Conservation (phyloP, 2,113 vertebrate species). For the Ptyas mucosa region DNA sequence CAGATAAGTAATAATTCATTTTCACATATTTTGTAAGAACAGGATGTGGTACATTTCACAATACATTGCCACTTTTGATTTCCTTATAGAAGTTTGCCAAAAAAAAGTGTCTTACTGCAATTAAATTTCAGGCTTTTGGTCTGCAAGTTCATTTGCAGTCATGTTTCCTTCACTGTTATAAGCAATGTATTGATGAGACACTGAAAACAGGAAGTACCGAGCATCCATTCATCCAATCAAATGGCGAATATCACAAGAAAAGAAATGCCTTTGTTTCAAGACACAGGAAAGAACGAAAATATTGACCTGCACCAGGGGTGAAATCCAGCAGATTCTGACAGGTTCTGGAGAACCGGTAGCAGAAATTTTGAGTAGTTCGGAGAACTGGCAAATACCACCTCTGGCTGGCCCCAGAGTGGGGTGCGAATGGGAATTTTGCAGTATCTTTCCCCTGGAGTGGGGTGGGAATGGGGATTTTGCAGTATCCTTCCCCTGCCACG, state of each 20-base stretch:
- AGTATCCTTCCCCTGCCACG: too few species aligned
- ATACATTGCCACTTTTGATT: constrained; percentile 19
- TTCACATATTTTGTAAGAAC: constrained; percentile 6
- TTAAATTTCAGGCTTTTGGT: constrained; percentile 23
- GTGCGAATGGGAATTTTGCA: too few species aligned
- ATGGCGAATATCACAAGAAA: neutral
- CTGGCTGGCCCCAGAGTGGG: too few species aligned
- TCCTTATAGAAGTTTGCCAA: constrained; percentile 33
- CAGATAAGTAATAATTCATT: constrained; percentile 38
- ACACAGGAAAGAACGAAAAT: constrained; percentile 17
- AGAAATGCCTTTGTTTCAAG: neutral
- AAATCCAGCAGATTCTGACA: too few species aligned
- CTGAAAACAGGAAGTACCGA: constrained; percentile 31
- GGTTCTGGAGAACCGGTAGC: too few species aligned
- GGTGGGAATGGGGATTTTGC: too few species aligned
- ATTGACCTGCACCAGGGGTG: constrained; percentile 20
- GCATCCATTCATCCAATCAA: constrained; percentile 26
- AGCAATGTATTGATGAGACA: constrained; percentile 22
- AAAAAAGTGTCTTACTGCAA: constrained; percentile 11
- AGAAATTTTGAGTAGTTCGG: too few species aligned
- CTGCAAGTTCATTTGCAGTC: constrained; percentile 19
- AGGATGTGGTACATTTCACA: constrained; percentile 34
- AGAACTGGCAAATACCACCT: too few species aligned
- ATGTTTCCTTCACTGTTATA: constrained; percentile 26
- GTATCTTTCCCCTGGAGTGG: too few species aligned